These are phyloP conservation scores for Narcine bancroftii DNA, from an alignment of 2,113 vertebrate genomes.

Conservation along the genomic window DNA sequence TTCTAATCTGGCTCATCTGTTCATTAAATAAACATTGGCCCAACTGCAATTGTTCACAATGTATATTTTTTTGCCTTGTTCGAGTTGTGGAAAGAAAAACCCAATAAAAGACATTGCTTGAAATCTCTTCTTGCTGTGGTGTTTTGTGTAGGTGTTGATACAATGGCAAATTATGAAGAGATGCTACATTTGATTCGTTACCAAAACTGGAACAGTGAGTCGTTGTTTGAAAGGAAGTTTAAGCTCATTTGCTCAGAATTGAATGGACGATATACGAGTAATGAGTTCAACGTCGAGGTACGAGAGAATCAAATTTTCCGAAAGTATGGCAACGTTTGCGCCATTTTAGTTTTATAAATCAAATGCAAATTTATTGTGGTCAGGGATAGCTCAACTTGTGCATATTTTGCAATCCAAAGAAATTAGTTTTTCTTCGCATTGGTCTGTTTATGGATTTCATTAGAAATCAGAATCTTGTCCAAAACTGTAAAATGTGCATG, in stretches of 20 bases:
- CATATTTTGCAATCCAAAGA: not conserved
- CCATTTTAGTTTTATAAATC: not conserved
- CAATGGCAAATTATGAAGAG: constrained; percentile 90
- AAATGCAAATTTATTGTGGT: not conserved
- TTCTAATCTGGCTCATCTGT: not conserved
- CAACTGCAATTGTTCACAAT: too few species aligned
- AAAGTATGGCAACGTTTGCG: not conserved
- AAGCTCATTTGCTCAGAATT: constrained; percentile 89
- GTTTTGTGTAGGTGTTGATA: constrained; percentile 73
- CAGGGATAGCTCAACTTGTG: not conserved
- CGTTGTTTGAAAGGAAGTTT: constrained; percentile 90
- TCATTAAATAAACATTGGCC: not conserved
- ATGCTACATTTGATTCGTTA: constrained; percentile 81
- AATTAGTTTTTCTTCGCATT: not conserved
- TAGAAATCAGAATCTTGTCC: not conserved
- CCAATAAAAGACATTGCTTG: not conserved
- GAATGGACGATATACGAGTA: constrained; percentile 93
- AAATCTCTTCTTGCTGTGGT: not conserved
- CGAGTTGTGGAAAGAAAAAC: not conserved
- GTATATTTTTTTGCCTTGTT: not conserved
- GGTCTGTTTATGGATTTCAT: not conserved
- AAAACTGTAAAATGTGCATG: not conserved
- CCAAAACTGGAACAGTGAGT: constrained; percentile 79
- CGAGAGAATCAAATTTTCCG: constrained; percentile 36
- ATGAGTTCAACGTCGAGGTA: constrained; percentile 93